phyloP scores from a whole-genome alignment of 1,140 invertebrate genomes.

The Ctenoplectra terminalis region DNA sequence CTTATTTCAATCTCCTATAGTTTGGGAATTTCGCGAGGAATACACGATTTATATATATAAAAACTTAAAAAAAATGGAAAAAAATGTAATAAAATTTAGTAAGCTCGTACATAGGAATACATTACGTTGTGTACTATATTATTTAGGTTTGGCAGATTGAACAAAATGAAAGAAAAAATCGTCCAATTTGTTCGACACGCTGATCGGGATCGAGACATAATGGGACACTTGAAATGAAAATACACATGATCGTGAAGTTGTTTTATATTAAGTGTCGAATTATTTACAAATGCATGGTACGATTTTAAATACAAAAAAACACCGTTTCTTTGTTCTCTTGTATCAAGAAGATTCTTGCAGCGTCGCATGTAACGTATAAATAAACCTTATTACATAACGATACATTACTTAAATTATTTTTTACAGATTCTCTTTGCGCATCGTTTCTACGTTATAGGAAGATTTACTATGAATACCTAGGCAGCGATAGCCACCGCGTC shows the following conservation, averaged over 20 bases:
- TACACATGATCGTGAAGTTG: not conserved
- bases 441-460: constrained; percentile 10
- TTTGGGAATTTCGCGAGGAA: not conserved
- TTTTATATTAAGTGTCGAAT: constrained; percentile 69
- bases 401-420: constrained; percentile 73
- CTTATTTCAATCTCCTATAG: constrained; percentile 18
- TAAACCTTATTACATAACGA: constrained; percentile 73
- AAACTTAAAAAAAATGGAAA: not conserved
- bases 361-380: constrained; percentile 72
- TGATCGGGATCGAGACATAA: not conserved
- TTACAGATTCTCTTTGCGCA: constrained; percentile 33
- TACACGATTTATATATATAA: constrained; percentile 17
- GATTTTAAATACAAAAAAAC: constrained; percentile 74
- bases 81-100: not conserved
- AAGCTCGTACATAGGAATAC: not conserved
- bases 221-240: not conserved
- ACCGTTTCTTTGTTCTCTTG: constrained; percentile 56
- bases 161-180: not conserved
- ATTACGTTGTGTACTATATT: not conserved
- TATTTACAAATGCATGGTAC: constrained; percentile 78
- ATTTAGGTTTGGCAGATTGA: not conserved
- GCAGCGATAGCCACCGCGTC: constrained; percentile 74
- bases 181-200: not conserved
- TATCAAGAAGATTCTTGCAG: constrained; percentile 63
- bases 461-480: constrained; percentile 60